Evolutionary conservation across 2,797 vertebrate genomes (phyloP).

Genomic region (Ctenopoma kingsleyae): DNA sequence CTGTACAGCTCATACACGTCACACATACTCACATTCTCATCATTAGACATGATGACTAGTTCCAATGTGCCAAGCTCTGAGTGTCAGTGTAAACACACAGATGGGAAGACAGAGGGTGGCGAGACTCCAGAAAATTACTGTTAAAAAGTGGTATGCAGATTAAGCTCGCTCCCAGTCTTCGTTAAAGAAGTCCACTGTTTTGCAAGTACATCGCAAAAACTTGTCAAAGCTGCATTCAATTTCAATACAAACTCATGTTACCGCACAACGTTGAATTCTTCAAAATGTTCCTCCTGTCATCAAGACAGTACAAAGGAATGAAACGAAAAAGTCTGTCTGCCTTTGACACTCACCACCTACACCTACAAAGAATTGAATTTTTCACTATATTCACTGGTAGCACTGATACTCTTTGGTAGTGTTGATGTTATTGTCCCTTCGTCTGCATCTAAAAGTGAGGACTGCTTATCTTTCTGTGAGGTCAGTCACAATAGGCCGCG

Average conservation of each 20-base stretch:
- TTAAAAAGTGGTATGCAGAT: slow-evolving; percentile 64
- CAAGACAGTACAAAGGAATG: slow-evolving; percentile 13
- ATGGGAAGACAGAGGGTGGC: slow-evolving; percentile 76
- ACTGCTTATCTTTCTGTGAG: slow-evolving; percentile 83
- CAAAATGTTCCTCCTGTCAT: slow-evolving; percentile 29
- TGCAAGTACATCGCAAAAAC: slow-evolving; percentile 13
- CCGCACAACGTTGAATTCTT: slow-evolving; percentile 18
- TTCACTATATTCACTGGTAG: slow-evolving; percentile 46
- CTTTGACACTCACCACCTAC: slow-evolving; percentile 21
- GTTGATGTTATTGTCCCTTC: slow-evolving; percentile 63
- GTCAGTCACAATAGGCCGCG: slow-evolving; percentile 75
- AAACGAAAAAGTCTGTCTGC: slow-evolving; percentile 43
- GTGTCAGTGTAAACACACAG: slow-evolving; percentile 81
- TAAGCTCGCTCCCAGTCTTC: slow-evolving; percentile 41
- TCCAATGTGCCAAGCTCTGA: slow-evolving; percentile 69
- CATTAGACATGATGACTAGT: slow-evolving; percentile 76
- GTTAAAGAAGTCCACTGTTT: slow-evolving; percentile 34
- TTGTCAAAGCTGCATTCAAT: slow-evolving; percentile 23
- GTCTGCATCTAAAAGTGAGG: slow-evolving; percentile 68
- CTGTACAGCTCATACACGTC: slow-evolving; percentile 40
- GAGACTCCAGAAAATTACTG: slow-evolving; percentile 58
- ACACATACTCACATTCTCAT: slow-evolving; percentile 62
- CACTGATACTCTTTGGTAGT: slow-evolving; percentile 48
- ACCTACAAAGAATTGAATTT: slow-evolving; percentile 50
- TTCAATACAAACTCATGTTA: background rate